Base-by-base conservation (phyloP, 1,140 invertebrate genomes). In the Habropoda laboriosa region DNA sequence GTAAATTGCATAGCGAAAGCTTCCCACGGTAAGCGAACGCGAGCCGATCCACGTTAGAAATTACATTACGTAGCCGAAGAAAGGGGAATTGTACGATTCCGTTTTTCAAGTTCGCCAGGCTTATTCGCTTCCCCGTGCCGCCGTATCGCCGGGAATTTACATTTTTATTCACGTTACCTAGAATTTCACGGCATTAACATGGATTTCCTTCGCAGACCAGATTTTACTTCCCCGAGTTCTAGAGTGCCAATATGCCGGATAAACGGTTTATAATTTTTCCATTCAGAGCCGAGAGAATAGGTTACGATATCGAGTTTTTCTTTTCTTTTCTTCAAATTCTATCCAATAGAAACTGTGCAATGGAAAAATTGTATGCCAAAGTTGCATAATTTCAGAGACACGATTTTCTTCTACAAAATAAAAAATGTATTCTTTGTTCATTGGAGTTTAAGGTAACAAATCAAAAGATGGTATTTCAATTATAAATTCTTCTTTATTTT, bases 121-220 rank as follows among this genome's bases (percentile, higher is more conserved):
- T 60, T 61, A 61, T 47, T 73, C 70, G 32, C 21, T 47, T 73
- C 70, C 24, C 21, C 21, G 49, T 18, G 3, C 18, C 24, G 16
- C 10, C 24, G 38, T 40, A n/a, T 30, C 21, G 21, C 5, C 57
- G 49, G n/a, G 40, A 61, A 73, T 73, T 24, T 58, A 58, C 55
- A 73, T 57, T 73, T 68, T 73, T 60, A 73, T 70, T 30, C 49
- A 18, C 40, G 13, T 27, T 73, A 30, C 30, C 30, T 38, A 32
- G 21, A 51, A 38, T 35, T 47, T 13, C 45, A 49, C 12, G 47
- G 2, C n/a, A 16, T 51, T 51, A 67, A 68, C 7, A 18, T 3
- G n/a, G 47, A 68, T 68, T 24, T 68, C 47, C n/a, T 35, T 51
- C 47, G n/a, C 13, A 6, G 24, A n/a, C 10, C 7, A 27, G 30